Percentiles rank a stretch among this genome's conserved stretches.
Evolutionary conservation across 2,888 invertebrate species (phyloP).

Genomic region (Drosophila meridiana): DNA sequence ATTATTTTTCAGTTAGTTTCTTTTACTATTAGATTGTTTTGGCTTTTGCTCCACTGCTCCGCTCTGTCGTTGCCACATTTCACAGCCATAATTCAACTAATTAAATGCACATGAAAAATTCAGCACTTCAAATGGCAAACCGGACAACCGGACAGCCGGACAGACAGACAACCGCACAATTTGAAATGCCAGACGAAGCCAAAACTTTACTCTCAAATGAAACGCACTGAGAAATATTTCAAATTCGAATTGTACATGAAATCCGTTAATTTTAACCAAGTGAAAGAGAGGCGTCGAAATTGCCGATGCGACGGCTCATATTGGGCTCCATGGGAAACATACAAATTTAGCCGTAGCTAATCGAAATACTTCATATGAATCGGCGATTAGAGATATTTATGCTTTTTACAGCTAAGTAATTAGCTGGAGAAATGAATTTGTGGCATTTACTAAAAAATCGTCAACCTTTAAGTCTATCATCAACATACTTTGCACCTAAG

Average conservation of each 20-base stretch:
- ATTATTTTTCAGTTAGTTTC: constrained; percentile 70
- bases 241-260: constrained; percentile 62
- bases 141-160: constrained; percentile 48
- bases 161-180: constrained; percentile 22
- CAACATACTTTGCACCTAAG: neutral
- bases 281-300: constrained; percentile 58
- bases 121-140: constrained; percentile 78
- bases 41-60: constrained; percentile 46
- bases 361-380: constrained; percentile 37
- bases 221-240: constrained; percentile 71
- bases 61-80: constrained; percentile 67
- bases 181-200: constrained; percentile 49
- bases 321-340: constrained; percentile 54
- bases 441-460: neutral
- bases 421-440: neutral
- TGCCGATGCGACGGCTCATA: constrained; percentile 21
- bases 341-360: constrained; percentile 51
- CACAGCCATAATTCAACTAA: constrained; percentile 81
- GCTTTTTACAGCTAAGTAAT: neutral
- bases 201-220: constrained; percentile 49
- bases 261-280: constrained; percentile 46
- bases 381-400: neutral
- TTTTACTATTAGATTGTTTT: constrained; percentile 73
- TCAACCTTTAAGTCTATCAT: neutral
- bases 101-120: constrained; percentile 82